Base-by-base conservation (phyloP, 1,140 invertebrate genomes). In the Berghia stephanieae region DNA sequence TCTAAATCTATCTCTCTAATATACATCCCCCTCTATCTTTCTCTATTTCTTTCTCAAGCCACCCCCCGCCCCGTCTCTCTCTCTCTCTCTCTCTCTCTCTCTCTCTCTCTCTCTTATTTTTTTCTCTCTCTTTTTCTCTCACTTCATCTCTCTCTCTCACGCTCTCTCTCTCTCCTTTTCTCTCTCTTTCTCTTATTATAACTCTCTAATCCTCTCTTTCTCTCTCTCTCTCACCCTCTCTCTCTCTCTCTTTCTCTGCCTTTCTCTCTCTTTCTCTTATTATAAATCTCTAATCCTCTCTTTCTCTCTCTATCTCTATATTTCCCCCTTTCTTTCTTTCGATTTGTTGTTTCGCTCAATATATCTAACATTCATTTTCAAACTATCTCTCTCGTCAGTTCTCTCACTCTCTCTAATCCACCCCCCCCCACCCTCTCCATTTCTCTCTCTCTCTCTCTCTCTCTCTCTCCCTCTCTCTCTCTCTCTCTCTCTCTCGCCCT, bases 401-500 rank as follows among this genome's bases (percentile, higher is more conserved):
- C 46, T 52, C 46, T 52, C 46, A 16, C 13, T 52, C 46, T 52
- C 46, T 52, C 46, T 52, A 13, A 16, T 24, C 24, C 46, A 16
- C 46, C 24, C 46, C 24, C 46, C 24, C 46, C 24, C 46, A 16
- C 46, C 24, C n/a, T n/a, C n/a, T n/a, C n/a, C n/a, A n/a, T n/a
- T n/a, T n/a, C n/a, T n/a, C n/a, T n/a, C n/a, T n/a, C 46, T 52
- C 46, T 52, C 46, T 52, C 46, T 52, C 46, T 52, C 46, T 52
- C 46, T 52, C 46, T 52, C 46, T 52, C 5, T 60, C 55, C 21
- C 21, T 60, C 55, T 60, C 55, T 21, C 21, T 60, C 55, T 21
- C n/a, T n/a, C n/a, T n/a, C n/a, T n/a, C n/a, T n/a, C n/a, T n/a
- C n/a, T n/a, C n/a, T n/a, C n/a, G n/a, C n/a, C n/a, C n/a, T n/a